Percentiles rank a stretch among this genome's conserved stretches.
Evolutionary conservation across 2,113 vertebrate genomes (phyloP).

Genomic region (Phylloscopus whistleri): DNA sequence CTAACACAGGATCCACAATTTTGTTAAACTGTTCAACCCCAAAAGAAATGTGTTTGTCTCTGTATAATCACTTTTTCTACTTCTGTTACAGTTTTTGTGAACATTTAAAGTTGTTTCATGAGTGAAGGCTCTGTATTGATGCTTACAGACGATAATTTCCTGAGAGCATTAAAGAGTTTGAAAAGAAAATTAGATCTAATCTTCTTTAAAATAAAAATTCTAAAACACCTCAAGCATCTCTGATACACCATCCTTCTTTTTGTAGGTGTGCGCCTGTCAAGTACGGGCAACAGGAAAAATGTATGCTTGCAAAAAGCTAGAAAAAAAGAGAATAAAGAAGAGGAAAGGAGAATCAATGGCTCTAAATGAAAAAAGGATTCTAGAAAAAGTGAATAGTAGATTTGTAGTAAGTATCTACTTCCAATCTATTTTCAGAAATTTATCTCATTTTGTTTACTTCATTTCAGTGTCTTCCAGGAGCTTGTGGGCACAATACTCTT

Average conservation of each 20-base stretch:
- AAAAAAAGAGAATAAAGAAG: constrained; percentile 93
- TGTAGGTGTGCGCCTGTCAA: constrained; percentile 92
- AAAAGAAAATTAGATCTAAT: neutral
- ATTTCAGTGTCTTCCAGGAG: neutral
- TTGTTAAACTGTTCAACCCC: neutral
- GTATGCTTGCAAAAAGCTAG: constrained; percentile 96
- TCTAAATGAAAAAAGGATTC: constrained; percentile 89
- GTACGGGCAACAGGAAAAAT: constrained; percentile 93
- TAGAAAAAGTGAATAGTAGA: constrained; percentile 92
- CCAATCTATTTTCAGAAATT: neutral
- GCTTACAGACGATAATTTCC: neutral
- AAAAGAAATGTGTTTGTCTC: neutral
- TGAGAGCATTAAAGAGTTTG: neutral
- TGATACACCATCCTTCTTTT: neutral
- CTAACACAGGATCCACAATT: neutral
- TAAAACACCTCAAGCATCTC: neutral
- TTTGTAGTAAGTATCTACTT: constrained; percentile 89
- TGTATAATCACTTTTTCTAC: neutral
- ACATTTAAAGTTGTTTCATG: neutral
- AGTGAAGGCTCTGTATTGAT: neutral
- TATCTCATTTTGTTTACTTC: neutral
- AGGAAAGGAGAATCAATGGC: constrained; percentile 92
- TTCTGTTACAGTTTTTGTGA: neutral
- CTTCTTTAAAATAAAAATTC: neutral
- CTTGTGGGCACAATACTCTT: neutral